phyloP scores from a whole-genome alignment of 2,797 vertebrate species.

The Furcifer pardalis region DNA sequence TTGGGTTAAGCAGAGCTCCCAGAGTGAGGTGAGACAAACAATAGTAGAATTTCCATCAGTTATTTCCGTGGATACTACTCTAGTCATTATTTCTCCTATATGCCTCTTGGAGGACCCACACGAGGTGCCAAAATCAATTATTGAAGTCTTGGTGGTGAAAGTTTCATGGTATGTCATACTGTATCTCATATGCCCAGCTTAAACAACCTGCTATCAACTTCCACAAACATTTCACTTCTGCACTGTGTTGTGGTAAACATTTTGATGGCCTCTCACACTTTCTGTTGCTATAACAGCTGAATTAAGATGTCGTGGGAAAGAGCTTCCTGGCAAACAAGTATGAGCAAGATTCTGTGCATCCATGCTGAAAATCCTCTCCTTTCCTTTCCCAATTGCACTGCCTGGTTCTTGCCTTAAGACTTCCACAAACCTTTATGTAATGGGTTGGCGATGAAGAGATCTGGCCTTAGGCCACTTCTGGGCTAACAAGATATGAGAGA shows the following conservation, averaged over 20 bases:
- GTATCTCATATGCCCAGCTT: not conserved
- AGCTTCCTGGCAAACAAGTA: slow-evolving; percentile 13
- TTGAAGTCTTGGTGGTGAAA: not conserved
- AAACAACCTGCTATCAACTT: not conserved
- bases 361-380: slow-evolving; percentile 61
- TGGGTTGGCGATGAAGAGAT: not conserved
- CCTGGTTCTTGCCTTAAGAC: not conserved
- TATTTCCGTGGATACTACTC: not conserved
- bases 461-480: not conserved
- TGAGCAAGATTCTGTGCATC: slow-evolving; percentile 44
- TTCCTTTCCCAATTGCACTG: not conserved
- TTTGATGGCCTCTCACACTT: not conserved
- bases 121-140: not conserved
- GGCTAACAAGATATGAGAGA: not conserved
- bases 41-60: not conserved
- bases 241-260: not conserved
- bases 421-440: not conserved
- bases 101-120: not conserved
- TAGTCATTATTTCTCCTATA: not conserved
- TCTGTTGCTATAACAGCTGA: slow-evolving; percentile 21
- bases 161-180: not conserved
- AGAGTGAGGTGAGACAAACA: too few species aligned
- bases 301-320: slow-evolving; percentile 58
- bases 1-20: not conserved
- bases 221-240: not conserved